Base-by-base conservation (phyloP, 2,113 vertebrate species). In the Dissostichus mawsoni region DNA sequence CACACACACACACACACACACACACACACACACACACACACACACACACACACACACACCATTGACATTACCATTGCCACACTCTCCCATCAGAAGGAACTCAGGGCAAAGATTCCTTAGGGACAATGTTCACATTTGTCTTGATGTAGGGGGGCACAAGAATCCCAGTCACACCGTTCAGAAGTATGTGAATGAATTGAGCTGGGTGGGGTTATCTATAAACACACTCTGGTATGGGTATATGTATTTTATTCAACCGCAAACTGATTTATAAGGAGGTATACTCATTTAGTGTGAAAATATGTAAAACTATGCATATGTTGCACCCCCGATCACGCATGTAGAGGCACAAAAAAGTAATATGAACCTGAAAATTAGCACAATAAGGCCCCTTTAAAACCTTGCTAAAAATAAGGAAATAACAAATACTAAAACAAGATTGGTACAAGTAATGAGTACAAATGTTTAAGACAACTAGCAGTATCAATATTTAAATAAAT, bases 41-140 rank as follows among this genome's bases (percentile, higher is more conserved):
- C 33, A 36, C 33, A 36, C 33, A 36, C 33, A 36, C 33, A 36
- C 33, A 36, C 33, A 36, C 33, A 36, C 33, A 36, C 33, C 33
- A 36, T 36, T 36, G 5, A 36, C 23, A 58, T 10, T 76, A 51
- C 66, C 68, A 70, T 76, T 76, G 56, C 69, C 68, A 70, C 73
- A 59, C 62, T 72, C 51, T 41, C 72, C 56, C 56, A 75, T 68
- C 57, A 52, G 66, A 78, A 58, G 25, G 74, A 78, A 50, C 8
- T 11, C 47, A 57, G 66, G 11, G 18, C 50, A 83, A 45, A 5
- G 50, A 50, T 45, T 83, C 83, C 70, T 65, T 8, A 2, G 69
- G 66, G 80, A 75, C 23, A 47, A 69, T 56, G 67, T 70, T 76
- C 81, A 80, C 72, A 61, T 88, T 72, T 84, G 78, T 44, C 14